A percentile compares a stretch with the other conserved stretches of the same genome.
These are phyloP conservation scores for Patiria pectinifera DNA, from an alignment of 53 echinoderm and acorn worm species.

Conservation along the genomic window DNA sequence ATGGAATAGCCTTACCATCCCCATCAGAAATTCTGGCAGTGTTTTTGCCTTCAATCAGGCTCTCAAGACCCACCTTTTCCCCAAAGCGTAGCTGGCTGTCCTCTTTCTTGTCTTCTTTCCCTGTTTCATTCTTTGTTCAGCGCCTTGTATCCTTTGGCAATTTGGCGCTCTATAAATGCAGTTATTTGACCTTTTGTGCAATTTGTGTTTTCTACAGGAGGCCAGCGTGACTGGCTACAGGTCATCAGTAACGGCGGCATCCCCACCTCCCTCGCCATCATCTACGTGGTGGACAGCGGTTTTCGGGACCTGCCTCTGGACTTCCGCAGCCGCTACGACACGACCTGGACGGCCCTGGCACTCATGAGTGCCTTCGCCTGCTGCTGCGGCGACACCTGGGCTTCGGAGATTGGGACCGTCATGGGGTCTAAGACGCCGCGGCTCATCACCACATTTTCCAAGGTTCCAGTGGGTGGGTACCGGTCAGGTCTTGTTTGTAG, in stretches of 20 bases:
- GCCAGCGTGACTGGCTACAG: slow-evolving; percentile 92
- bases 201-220: slow-evolving; percentile 58
- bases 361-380: slow-evolving; percentile 89
- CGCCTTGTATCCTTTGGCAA: no score
- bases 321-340: slow-evolving; percentile 78
- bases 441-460: slow-evolving; percentile 81
- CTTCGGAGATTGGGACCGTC: slow-evolving; percentile 92
- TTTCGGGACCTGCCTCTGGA: slow-evolving; percentile 86
- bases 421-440: slow-evolving; percentile 73
- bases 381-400: slow-evolving; percentile 93
- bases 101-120: no score
- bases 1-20: no score
- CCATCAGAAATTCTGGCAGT: no score
- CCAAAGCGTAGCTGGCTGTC: no score
- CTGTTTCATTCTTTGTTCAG: no score
- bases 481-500: neutral
- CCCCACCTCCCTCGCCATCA: slow-evolving; percentile 77
- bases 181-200: no score
- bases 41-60: no score
- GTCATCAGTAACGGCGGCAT: slow-evolving; percentile 93
- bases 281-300: slow-evolving; percentile 84
- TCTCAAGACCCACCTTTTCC: no score
- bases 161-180: no score
- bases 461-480: slow-evolving; percentile 86
- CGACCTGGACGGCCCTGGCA: slow-evolving; percentile 83